Evolutionary conservation across 1,140 invertebrate species (phyloP), one percentile per base, ranked within the genome.

Genomic region (Pantala flavescens): DNA sequence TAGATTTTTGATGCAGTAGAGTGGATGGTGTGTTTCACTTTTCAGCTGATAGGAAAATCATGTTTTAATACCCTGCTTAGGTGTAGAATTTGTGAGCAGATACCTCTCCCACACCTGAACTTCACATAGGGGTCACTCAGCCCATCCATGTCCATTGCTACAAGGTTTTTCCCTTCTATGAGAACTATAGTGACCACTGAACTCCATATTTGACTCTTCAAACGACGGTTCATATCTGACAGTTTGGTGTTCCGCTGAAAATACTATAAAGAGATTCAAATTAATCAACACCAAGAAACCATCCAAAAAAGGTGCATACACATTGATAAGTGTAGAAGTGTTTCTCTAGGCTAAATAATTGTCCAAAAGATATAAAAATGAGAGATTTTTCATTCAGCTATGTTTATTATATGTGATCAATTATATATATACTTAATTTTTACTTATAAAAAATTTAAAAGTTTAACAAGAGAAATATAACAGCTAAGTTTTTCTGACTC

Each of bases 61-160:
- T n/a, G 36, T 71, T 14, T 23, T 74, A 71, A 71, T 71, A 71
- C 63, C 14, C 24, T 71, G 71, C 70, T 24, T 7, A 21, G 24
- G 23, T 74, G 21, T 49, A 49, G 24, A 71, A 71, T 71, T 23
- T 14, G 24, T 74, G 28, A 36, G 36, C 74, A 19, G n/a, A 43
- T 70, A 21, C 43, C 21, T 73, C 21, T 11, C 42, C 77, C 81
- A 83, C 83, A 95, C 93, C 93, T 90, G 86, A 99, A 98, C 84
- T 98, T 98, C 79, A 97, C 95, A 81, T 97, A 98, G 71, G 95
- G 95, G 83, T 99, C 96, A 77, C 92, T 94, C 43, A 91, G 87
- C 72, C 94, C 92, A 80, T 97, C 96, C 77, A 95, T 88, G 81
- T 97, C 93, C 88, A 95, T 94, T 10, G 93, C 88, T 16, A 91